phyloP scores from a whole-genome alignment of 2,888 invertebrate species.

The Phyto melanocephala region DNA sequence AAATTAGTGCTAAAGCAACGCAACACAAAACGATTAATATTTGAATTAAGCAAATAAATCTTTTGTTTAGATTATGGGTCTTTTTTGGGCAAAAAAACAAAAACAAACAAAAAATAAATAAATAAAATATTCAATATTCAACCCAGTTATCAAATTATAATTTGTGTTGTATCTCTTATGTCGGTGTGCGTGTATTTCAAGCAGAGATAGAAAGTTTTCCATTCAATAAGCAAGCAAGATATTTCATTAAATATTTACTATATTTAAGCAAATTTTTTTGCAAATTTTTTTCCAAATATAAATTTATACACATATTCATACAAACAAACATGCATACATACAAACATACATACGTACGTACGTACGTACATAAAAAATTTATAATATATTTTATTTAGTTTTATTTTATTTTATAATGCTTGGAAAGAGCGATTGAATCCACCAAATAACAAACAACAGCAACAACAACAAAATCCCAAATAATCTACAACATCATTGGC shows the following conservation, averaged over 20 bases:
- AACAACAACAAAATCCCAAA: constrained; percentile 3
- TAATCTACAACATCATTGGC: constrained; percentile 17
- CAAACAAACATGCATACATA: background rate
- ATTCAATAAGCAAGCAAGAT: constrained; percentile 34
- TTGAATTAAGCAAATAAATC: constrained; percentile 47
- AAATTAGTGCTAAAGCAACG: background rate
- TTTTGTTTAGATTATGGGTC: constrained; percentile 35
- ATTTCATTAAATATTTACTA: constrained; percentile 43
- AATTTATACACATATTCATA: background rate
- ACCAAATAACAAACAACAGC: background rate
- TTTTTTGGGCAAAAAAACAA: background rate
- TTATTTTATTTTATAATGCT: constrained; percentile 15
- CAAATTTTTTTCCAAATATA: background rate
- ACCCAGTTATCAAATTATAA: constrained; percentile 45
- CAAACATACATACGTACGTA: background rate
- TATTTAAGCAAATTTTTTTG: constrained; percentile 18
- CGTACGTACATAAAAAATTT: background rate
- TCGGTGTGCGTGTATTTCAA: background rate
- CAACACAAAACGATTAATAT: constrained; percentile 29
- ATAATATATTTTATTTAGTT: constrained; percentile 18
- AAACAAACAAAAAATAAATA: background rate
- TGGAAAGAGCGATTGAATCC: constrained; percentile 1
- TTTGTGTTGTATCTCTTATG: constrained; percentile 1
- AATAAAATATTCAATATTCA: constrained; percentile 13
- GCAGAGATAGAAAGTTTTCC: background rate